Base-by-base conservation (phyloP, 1,140 invertebrate species). In the Lasaia peninsularis region DNA sequence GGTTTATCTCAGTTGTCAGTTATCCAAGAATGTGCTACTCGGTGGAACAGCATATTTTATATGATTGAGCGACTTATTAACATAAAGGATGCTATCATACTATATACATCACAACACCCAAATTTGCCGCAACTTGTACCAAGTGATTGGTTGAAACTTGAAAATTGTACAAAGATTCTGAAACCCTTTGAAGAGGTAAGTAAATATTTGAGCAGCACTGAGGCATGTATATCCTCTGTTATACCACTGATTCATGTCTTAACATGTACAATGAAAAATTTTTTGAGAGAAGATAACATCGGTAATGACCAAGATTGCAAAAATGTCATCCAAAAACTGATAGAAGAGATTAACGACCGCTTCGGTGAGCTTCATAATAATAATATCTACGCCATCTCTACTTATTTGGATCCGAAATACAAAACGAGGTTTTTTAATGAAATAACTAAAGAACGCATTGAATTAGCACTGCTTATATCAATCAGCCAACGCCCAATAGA, bases 11-110 rank as follows among this genome's bases (percentile, higher is more conserved):
- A 49, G 20, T 18, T 49, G 44, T 49, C 20, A 24, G 44, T 49
- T 24, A 49, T 49, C 20, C 44, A 49, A 49, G 44, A 49, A 49
- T 49, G 44, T 49, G 4, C 44, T 20, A 24, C 18, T 49, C 20
- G 62, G 28, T 65, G 65, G 57, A 67, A 63, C 24, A 63, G 67
- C 48, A 66, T 61, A 11, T 67, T 60, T 18, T 49, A 68, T 37
- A 71, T 68, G 69, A 50, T 71, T 1, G 63, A 71, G 44, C 16
- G 66, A n/a, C 28, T 65, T 8, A n/a, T 63, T 9, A 65, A 63
- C 21, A 61, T 71, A 9, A 53, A 71, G 48, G 62, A 67, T 55
- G 64, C 65, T 10, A 8, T 71, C n/a, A 44, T 48, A 51, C 11
- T 63, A 50, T 67, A 71, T 35, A 50, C 63, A 28, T 28, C 1